Conservation (phyloP, 2,113 vertebrate species). For the Brachyhypopomus gauderio region DNA sequence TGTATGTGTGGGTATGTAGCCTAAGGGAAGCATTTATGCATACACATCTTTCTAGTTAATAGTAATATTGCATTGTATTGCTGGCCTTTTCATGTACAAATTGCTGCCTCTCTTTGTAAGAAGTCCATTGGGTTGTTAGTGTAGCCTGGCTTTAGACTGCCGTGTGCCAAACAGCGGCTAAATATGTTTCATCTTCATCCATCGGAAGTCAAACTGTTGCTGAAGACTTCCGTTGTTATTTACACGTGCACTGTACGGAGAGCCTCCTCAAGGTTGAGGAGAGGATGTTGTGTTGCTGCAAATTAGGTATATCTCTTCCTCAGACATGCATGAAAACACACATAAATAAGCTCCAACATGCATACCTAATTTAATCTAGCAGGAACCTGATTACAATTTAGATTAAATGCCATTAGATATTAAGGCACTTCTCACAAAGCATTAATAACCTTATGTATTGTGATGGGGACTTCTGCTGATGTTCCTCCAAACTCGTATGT, state of each 20-base stretch:
- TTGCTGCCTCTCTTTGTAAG: background rate
- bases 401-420: slow-evolving; percentile 66
- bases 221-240: slow-evolving; percentile 1
- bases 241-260: slow-evolving; percentile 10
- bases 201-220: background rate
- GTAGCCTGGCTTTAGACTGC: background rate
- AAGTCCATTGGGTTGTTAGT: background rate
- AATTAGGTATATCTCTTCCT: slow-evolving; percentile 36
- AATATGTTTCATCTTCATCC: background rate
- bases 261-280: slow-evolving; percentile 44
- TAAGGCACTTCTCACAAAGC: slow-evolving; percentile 49
- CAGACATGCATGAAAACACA: slow-evolving; percentile 45
- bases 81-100: background rate
- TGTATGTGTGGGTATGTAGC: no score
- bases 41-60: no score
- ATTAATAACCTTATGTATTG: slow-evolving; percentile 62
- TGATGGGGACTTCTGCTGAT: slow-evolving; percentile 61
- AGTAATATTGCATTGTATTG: background rate
- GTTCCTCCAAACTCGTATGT: slow-evolving; percentile 23
- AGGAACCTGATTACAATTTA: slow-evolving; percentile 65
- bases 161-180: no score
- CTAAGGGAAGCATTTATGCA: no score
- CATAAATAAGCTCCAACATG: slow-evolving; percentile 66
- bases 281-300: slow-evolving; percentile 30
- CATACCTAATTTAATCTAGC: slow-evolving; percentile 78